Evolutionary conservation across 2,797 vertebrate species (phyloP).

Genomic region (Gephyroberyx darwinii): DNA sequence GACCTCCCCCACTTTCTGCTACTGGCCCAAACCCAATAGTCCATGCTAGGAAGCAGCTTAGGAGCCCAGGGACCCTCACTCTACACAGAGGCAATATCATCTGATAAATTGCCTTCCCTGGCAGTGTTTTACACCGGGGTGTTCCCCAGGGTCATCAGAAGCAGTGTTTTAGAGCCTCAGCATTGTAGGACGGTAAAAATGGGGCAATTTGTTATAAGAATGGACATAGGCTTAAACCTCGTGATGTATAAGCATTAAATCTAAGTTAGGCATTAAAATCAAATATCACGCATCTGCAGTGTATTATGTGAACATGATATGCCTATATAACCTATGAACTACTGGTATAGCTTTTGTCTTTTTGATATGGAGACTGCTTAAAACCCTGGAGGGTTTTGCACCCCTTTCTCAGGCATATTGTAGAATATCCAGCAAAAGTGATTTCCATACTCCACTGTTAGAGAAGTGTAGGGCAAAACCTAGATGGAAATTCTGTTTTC

Average conservation of each 20-base stretch:
- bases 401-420: neutral
- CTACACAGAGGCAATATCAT: slow-evolving; percentile 78
- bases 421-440: neutral
- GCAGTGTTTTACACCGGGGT: slow-evolving; percentile 70
- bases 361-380: slow-evolving; percentile 4
- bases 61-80: slow-evolving; percentile 58
- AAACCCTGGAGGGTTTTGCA: neutral
- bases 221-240: slow-evolving; percentile 56
- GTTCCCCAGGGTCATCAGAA: slow-evolving; percentile 66
- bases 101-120: slow-evolving; percentile 81
- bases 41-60: slow-evolving; percentile 63
- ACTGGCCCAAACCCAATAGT: slow-evolving; percentile 70
- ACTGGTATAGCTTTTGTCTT: slow-evolving; percentile 6
- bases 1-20: slow-evolving; percentile 65
- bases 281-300: neutral
- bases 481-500: slow-evolving; percentile 5
- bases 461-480: neutral
- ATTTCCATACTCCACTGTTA: neutral
- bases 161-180: slow-evolving; percentile 62
- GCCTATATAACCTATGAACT: slow-evolving; percentile 4
- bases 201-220: slow-evolving; percentile 61
- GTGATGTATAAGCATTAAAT: slow-evolving; percentile 34
- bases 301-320: slow-evolving; percentile 7
- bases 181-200: slow-evolving; percentile 56
- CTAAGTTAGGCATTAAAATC: slow-evolving; percentile 27